phyloP scores from a whole-genome alignment of 2,888 invertebrate genomes.

The Drosophila maculinotata region DNA sequence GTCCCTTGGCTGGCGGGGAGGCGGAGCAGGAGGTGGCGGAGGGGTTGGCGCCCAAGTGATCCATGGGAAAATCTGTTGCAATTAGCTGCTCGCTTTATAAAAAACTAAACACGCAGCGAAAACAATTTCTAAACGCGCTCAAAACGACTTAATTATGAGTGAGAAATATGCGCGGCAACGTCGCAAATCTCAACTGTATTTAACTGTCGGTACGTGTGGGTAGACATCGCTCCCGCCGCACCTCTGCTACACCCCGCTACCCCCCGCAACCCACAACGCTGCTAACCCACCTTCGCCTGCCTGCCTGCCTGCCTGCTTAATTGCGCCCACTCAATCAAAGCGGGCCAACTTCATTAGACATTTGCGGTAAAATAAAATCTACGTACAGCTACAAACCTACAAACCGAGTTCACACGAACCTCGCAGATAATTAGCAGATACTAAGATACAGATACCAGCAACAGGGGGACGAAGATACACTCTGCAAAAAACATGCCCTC shows the following conservation, averaged over 20 bases:
- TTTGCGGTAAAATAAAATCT: constrained; percentile 75
- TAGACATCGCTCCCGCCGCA: neutral
- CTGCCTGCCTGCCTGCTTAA: constrained; percentile 47
- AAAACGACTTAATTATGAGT: constrained; percentile 82
- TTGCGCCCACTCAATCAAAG: constrained; percentile 80
- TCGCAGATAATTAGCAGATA: constrained; percentile 70
- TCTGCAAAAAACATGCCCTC: neutral
- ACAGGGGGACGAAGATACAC: constrained; percentile 9
- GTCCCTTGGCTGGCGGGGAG: neutral
- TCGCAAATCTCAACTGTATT: constrained; percentile 69
- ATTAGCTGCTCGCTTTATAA: constrained; percentile 75
- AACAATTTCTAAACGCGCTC: constrained; percentile 82
- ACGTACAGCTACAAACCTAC: constrained; percentile 75
- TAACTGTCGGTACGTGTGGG: constrained; percentile 51
- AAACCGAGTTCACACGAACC: constrained; percentile 79
- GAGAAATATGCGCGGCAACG: constrained; percentile 77
- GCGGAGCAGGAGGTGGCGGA: neutral
- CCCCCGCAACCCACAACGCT: neutral
- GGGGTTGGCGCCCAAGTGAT: constrained; percentile 13
- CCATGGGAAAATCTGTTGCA: constrained; percentile 80
- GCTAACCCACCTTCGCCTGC: neutral
- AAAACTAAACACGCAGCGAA: constrained; percentile 76
- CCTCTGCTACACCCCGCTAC: neutral
- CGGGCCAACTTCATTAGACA: constrained; percentile 81
- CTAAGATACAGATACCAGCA: constrained; percentile 19